Evolutionary conservation across 2,113 vertebrate species (phyloP), one percentile per base, ranked within the genome.

Genomic region (Callithrix jacchus): DNA sequence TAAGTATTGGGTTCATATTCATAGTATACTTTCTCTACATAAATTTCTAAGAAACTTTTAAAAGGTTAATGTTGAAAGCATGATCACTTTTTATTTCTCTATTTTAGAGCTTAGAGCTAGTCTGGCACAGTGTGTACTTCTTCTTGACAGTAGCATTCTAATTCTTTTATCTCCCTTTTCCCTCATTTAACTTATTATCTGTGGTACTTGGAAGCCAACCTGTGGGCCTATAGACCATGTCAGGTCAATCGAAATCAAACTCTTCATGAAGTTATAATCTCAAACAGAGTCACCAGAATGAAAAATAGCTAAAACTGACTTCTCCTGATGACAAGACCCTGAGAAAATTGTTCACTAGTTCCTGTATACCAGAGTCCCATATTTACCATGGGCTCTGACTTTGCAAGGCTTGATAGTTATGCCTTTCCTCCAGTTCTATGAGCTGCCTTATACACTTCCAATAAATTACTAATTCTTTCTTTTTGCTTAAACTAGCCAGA

Each of bases 1-100:
- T 76, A 74, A 76, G 5, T 42, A 68, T 42, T 74, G 37, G 30
- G 3, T 45, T 92, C 83, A 32, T 81, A 71, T 68, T 93, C 25
- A 80, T 73, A 54, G 42, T 79, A 27, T 82, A 76, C 18, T 76
- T 94, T 84, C 8, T 23, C 52, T 56, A 74, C 0, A 8, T 87
- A 79, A 87, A 92, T 61, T 49, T 73, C 52, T 82, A 40, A 73
- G 45, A 35, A 77, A 27, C 7, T 30, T 79, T 85, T 87, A n/a
- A 90, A 93, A 71, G 23, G 20, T 85, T 91, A 91, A 80, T 92
- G 71, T 89, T 73, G 6, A 89, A 92, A 94, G 80, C 23, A 37
- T 52, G 6, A 37, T 70, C 11, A 74, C 17, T 74, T 89, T 80
- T 86, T 45, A 35, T 89, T 96, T 49, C 6, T 9, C 2, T 81